A percentile compares a stretch with the other conserved stretches of the same genome.
Evolutionary conservation across 2,888 invertebrate genomes (phyloP).

Genomic region (Amphipoea lucens): DNA sequence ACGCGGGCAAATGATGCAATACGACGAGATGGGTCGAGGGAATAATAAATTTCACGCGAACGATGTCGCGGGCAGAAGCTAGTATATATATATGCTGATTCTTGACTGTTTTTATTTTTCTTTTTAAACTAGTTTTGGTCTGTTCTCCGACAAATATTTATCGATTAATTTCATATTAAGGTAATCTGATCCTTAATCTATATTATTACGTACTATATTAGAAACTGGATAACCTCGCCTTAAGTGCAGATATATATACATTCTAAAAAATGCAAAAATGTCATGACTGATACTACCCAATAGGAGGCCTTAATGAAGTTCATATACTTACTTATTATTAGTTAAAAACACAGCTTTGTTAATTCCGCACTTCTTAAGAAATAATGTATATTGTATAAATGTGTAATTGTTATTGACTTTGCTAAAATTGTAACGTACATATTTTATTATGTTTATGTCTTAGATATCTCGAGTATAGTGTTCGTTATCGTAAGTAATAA

Average conservation of each 20-base stretch:
- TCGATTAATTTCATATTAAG: not conserved
- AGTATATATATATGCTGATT: too few species aligned
- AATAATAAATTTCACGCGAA: too few species aligned
- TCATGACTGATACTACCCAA: conserved; percentile 29
- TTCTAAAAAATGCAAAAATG: conserved; percentile 16
- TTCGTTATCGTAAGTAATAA: conserved; percentile 45
- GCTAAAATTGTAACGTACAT: conserved; percentile 43
- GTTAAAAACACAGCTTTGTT: conserved; percentile 23
- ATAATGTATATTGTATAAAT: conserved; percentile 2
- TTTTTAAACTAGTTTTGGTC: not conserved
- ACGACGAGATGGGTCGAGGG: too few species aligned
- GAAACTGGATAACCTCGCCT: not conserved
- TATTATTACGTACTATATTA: not conserved
- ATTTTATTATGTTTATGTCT: conserved; percentile 44
- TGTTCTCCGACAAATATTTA: not conserved
- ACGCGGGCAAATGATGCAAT: too few species aligned
- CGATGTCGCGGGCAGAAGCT: too few species aligned
- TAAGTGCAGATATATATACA: not conserved
- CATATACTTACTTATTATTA: not conserved
- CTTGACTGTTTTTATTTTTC: too few species aligned
- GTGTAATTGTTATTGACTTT: conserved; percentile 35
- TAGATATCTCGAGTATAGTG: conserved; percentile 37
- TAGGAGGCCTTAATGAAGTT: conserved; percentile 55
- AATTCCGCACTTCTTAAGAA: conserved; percentile 12
- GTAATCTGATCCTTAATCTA: not conserved